Evolutionary conservation across 2,113 vertebrate species (phyloP).

Genomic region (Heterotis niloticus): DNA sequence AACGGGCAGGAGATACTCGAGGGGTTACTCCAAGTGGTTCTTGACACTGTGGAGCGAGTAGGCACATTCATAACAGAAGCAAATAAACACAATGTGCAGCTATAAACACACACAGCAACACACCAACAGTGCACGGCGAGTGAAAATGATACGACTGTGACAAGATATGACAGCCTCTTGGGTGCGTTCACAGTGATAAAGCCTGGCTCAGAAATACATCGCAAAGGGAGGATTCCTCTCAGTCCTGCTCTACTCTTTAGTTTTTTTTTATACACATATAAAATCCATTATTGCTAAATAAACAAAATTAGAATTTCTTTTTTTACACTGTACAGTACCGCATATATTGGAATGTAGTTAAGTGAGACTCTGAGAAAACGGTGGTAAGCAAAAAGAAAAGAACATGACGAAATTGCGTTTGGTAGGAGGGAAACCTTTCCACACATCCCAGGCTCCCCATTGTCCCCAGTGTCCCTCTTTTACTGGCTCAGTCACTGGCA

Average conservation of each 20-base stretch:
- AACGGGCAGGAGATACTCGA: not conserved
- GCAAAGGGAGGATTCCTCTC: slow-evolving; percentile 37
- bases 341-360: slow-evolving; percentile 51
- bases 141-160: slow-evolving; percentile 34
- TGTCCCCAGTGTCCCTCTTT: not conserved
- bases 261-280: slow-evolving; percentile 38
- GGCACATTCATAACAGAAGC: slow-evolving; percentile 10
- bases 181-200: slow-evolving; percentile 49
- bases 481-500: slow-evolving; percentile 2
- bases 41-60: not conserved
- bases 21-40: not conserved
- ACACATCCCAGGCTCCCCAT: slow-evolving; percentile 8
- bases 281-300: slow-evolving; percentile 54
- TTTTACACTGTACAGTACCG: slow-evolving; percentile 51
- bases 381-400: slow-evolving; percentile 11
- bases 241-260: slow-evolving; percentile 33
- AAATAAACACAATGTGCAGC: slow-evolving; percentile 19
- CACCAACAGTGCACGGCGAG: slow-evolving; percentile 45
- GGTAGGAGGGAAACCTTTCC: not conserved
- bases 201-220: slow-evolving; percentile 47
- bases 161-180: slow-evolving; percentile 33
- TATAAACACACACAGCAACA: slow-evolving; percentile 23
- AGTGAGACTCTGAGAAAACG: slow-evolving; percentile 36
- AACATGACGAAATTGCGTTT: not conserved
- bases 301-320: slow-evolving; percentile 35